Base-by-base conservation (phyloP, 2,797 vertebrate genomes). In the Alca torda region DNA sequence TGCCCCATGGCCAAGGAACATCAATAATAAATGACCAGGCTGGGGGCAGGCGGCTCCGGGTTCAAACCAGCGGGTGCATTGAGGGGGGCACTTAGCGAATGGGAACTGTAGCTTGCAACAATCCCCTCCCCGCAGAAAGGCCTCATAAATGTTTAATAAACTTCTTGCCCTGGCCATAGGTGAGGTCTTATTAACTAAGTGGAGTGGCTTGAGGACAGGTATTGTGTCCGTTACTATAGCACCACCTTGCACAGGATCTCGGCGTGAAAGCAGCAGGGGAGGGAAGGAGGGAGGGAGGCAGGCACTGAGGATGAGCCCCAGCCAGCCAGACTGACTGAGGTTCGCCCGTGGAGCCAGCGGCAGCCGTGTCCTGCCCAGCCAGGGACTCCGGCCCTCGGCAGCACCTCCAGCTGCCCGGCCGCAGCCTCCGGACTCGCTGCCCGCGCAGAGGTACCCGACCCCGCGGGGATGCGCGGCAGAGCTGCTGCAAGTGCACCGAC, bases 131-230 rank as follows among this genome's bases (percentile, higher is more conserved):
- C 69, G 68, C 83, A 85, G 89, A 97, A 95, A 93, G 95, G 89
- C 94, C 95, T 97, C 74, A 30, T 99, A 96, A 98, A 99, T 99
- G 97, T 99, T 99, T 99, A 97, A 99, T 98, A 93, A 97, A 97
- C 93, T 95, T 96, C 97, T 95, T 92, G 75, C 73, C 96, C 90
- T 81, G 95, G 92, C 96, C 94, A 95, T 88, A 97, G 98, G 98
- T 95, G 97, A 97, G 97, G 98, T 98, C 97, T 87, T 95, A 94
- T 95, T 97, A 95, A 97, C 78, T 94, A 97, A 96, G 92, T 89
- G 96, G 87, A 97, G 95, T 70, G 54, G 95, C 95, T 67, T 53
- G 97, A 91, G 96, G 97, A 97, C 97, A 98, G 97, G 97, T 97
- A 97, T 97, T 95, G 95, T 97, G 95, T 96, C 67, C 37, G 98